Base-by-base conservation (phyloP, 2,888 invertebrate genomes). In the Rhogogaster chlorosoma region DNA sequence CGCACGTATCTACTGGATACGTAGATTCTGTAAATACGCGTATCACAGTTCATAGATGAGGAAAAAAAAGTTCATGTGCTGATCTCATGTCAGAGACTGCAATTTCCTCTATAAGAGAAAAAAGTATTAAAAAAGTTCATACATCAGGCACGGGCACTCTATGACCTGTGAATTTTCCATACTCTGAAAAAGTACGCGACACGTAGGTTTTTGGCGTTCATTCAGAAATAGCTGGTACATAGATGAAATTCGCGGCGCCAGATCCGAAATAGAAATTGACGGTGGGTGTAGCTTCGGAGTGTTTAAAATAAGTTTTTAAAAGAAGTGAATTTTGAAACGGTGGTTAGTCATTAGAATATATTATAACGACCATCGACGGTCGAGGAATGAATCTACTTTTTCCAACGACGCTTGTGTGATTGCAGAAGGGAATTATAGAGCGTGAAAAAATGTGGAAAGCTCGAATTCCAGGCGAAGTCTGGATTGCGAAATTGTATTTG, bases 221-320 rank as follows among this genome's bases (percentile, higher is more conserved):
- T 77, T 77, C 49, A 77, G 29, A 77, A 77, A 77, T 77, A 53
- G 29, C 53, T n/a, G n/a, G n/a, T n/a, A n/a, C n/a, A n/a, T 29
- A 77, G 22, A n/a, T 77, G 7, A 53, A 53, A 38, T 53, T 53
- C 77, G 18, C 45, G 77, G 77, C 77, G 49, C 32, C 77, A 32
- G 32, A 15, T 29, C 53, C 10, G 53, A 77, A 77, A 77, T 77
- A 77, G 49, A 77, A 53, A 77, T 77, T 53, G 18, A 53, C 32
- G 9, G 32, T 49, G 53, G 73, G 73, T 45, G 73, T 73, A 73
- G 73, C 22, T 73, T 12, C n/a, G 22, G n/a, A 73, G 22, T 15
- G 22, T 73, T 22, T 38, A 38, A 42, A 26, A 73, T 7, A n/a
- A n/a, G 5, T 38, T 2, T 38, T 9, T 53, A 7, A n/a, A 38